Evolutionary conservation across 2,888 invertebrate genomes (phyloP).

Genomic region (Idaea aversata): DNA sequence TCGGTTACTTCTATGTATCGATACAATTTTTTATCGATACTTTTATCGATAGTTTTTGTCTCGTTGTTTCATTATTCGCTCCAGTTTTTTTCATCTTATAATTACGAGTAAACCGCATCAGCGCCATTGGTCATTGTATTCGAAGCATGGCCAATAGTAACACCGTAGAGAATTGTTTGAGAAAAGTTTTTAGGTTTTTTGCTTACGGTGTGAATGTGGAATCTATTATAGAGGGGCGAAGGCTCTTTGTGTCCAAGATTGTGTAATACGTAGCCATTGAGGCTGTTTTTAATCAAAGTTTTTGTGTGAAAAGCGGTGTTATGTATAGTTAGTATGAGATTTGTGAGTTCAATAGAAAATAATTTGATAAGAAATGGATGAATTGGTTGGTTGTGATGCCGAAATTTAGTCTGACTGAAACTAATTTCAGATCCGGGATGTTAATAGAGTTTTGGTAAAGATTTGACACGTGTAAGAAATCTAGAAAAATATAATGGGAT

Average conservation of each 20-base stretch:
- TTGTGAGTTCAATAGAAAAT: neutral
- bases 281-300: neutral
- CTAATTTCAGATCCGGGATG: neutral
- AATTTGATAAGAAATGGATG: neutral
- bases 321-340: neutral
- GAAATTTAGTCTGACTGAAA: neutral
- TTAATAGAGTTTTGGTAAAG: neutral
- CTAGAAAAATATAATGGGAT: conserved; percentile 6
- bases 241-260: conserved; percentile 25
- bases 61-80: conserved; percentile 9
- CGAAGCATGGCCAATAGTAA: conserved; percentile 23
- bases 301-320: neutral
- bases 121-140: conserved; percentile 2
- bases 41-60: conserved; percentile 17
- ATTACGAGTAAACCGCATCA: neutral
- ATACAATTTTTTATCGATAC: conserved; percentile 24
- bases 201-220: conserved; percentile 27
- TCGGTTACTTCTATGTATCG: conserved; percentile 25
- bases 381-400: neutral
- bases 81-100: conserved; percentile 21
- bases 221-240: conserved; percentile 31
- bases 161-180: conserved; percentile 30
- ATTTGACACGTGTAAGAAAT: neutral
- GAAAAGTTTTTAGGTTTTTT: conserved; percentile 28
- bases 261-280: conserved; percentile 16